These are phyloP conservation scores for Apis dorsata DNA, from an alignment of 1,140 invertebrate species.

Conservation along the genomic window DNA sequence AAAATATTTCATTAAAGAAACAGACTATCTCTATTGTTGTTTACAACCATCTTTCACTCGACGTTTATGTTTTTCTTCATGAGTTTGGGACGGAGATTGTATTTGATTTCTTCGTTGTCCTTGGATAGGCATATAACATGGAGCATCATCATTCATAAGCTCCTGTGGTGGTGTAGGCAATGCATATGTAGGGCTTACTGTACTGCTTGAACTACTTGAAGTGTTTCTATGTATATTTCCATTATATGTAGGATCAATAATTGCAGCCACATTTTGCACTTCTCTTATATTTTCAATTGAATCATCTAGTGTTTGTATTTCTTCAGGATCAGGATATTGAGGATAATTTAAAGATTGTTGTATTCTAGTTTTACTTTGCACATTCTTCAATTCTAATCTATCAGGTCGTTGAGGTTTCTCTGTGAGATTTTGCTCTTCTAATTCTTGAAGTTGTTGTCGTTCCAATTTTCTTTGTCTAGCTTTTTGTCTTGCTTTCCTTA, in stretches of 20 bases:
- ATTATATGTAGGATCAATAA: conserved; percentile 79
- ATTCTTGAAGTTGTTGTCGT: conserved; percentile 81
- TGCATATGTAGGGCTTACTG: conserved; percentile 71
- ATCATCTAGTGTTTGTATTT: conserved; percentile 75
- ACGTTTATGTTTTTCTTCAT: conserved; percentile 80
- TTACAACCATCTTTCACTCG: conserved; percentile 80
- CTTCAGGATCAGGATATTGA: conserved; percentile 78
- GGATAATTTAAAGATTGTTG: conserved; percentile 52
- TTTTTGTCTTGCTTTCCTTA: conserved; percentile 84
- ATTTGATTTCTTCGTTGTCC: conserved; percentile 84
- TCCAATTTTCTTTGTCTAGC: conserved; percentile 85
- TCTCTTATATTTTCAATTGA: conserved; percentile 66
- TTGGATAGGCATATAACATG: conserved; percentile 90
- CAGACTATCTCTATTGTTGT: conserved; percentile 71
- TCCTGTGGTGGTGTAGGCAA: conserved; percentile 73
- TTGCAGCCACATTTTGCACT: conserved; percentile 75
- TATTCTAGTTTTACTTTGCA: conserved; percentile 53
- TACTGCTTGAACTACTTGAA: conserved; percentile 74
- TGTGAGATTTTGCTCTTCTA: conserved; percentile 70
- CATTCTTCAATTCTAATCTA: conserved; percentile 72
- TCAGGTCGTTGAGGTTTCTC: conserved; percentile 75
- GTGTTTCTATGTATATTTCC: conserved; percentile 68
- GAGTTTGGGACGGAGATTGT: conserved; percentile 75
- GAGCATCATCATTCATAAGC: conserved; percentile 80
- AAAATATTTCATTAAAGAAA: neutral